These are phyloP conservation scores for Mesorhabditis belari DNA, from an alignment of 2,888 invertebrate genomes.

Conservation along the genomic window DNA sequence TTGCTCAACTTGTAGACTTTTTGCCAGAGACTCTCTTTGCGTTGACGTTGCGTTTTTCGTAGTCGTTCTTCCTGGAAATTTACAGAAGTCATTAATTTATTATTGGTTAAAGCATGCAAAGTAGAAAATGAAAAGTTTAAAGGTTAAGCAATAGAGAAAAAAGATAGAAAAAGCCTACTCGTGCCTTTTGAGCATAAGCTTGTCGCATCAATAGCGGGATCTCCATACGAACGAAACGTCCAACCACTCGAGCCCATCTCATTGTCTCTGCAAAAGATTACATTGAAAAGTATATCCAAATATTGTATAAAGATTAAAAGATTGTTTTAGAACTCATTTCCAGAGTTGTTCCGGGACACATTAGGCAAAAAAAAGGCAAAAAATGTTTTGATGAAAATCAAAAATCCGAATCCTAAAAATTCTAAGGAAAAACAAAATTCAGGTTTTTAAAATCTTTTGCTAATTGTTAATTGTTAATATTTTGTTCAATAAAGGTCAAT, in stretches of 20 bases:
- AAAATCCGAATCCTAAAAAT: no score
- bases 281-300: no score
- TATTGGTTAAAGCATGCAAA: background rate
- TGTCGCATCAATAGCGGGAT: constrained; percentile 49
- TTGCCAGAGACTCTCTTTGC: constrained; percentile 37
- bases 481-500: background rate
- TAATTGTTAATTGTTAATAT: background rate
- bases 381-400: no score
- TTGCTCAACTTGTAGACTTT: constrained; percentile 25
- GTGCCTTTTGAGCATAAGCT: constrained; percentile 45
- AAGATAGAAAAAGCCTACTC: constrained; percentile 13
- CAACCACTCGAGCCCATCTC: constrained; percentile 36
- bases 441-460: background rate
- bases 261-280: no score
- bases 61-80: constrained; percentile 29
- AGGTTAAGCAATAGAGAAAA: background rate
- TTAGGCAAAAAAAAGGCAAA: no score
- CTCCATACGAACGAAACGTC: constrained; percentile 39
- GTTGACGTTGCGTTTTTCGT: constrained; percentile 15
- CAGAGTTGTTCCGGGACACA: no score
- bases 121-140: background rate
- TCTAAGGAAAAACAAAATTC: no score
- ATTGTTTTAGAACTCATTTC: no score
- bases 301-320: no score
- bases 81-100: no score